Evolutionary conservation across 2,113 vertebrate species (phyloP).

Genomic region (Isurus oxyrinchus): DNA sequence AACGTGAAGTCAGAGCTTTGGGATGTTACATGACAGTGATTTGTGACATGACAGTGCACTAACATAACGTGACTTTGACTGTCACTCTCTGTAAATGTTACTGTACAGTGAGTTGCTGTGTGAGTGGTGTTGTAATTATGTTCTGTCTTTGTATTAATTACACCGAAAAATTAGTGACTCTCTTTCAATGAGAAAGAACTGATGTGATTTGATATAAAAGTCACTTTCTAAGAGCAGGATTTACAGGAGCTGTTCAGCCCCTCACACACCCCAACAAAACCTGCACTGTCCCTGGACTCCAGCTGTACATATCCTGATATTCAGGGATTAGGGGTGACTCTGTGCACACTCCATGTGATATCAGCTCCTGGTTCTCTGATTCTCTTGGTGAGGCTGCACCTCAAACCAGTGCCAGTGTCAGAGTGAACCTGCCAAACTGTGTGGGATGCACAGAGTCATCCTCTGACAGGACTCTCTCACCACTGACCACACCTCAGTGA

Average conservation of each 20-base stretch:
- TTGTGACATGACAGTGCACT: background rate
- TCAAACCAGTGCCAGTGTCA: background rate
- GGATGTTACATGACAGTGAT: background rate
- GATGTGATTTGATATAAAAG: slow-evolving; percentile 48
- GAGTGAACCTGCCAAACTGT: background rate
- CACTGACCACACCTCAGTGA: background rate
- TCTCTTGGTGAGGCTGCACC: background rate
- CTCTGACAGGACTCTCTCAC: background rate
- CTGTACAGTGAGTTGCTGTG: slow-evolving; percentile 50
- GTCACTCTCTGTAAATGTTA: slow-evolving; percentile 56
- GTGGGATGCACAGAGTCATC: background rate
- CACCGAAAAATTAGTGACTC: slow-evolving; percentile 52
- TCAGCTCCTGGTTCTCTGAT: background rate
- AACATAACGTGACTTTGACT: background rate
- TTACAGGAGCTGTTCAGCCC: background rate
- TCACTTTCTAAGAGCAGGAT: slow-evolving; percentile 48
- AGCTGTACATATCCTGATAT: background rate
- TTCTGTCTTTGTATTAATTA: slow-evolving; percentile 55
- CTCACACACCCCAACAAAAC: background rate
- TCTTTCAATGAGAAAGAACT: slow-evolving; percentile 43
- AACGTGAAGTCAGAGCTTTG: background rate
- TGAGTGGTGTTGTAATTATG: slow-evolving; percentile 44
- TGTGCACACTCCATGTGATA: background rate
- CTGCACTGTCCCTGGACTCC: background rate
- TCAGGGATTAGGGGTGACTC: background rate